Percentiles rank a stretch among this genome's conserved stretches.
Evolutionary conservation across 2,888 invertebrate genomes (phyloP).

Genomic region (Smittia sp.): DNA sequence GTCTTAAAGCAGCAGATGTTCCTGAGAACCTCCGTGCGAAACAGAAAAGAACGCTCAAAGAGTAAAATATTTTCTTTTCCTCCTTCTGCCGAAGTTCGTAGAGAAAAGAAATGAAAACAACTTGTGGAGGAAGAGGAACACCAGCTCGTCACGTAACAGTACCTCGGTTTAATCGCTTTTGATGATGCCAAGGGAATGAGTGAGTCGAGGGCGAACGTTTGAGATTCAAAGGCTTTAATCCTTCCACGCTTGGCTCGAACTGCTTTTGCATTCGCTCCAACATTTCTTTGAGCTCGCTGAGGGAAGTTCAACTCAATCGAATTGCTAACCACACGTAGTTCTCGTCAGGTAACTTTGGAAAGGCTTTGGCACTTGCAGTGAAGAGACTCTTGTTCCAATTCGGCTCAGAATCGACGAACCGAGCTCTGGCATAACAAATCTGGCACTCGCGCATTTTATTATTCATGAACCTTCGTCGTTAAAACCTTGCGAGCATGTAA

Average conservation of each 20-base stretch:
- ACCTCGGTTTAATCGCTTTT: neutral
- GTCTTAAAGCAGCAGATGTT: slow-evolving; percentile 1
- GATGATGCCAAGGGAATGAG: neutral
- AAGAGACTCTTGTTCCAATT: no score
- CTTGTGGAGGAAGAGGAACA: neutral
- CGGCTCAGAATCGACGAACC: no score
- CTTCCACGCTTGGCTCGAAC: neutral
- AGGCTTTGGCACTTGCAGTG: neutral
- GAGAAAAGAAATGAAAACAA: neutral
- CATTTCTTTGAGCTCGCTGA: no score
- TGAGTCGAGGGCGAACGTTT: neutral
- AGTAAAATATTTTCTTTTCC: neutral
- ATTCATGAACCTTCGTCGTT: neutral
- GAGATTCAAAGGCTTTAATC: neutral
- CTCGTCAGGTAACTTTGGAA: neutral
- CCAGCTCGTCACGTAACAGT: neutral
- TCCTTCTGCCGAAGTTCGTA: neutral
- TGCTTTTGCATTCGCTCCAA: neutral
- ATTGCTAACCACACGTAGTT: no score
- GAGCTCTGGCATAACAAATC: neutral
- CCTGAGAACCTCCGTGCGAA: neutral
- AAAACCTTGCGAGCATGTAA: no score
- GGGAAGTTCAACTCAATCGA: no score
- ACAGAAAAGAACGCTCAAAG: neutral
- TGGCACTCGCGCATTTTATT: neutral